Conservation (phyloP, 2,888 invertebrate genomes). For the Venusia cambrica region DNA sequence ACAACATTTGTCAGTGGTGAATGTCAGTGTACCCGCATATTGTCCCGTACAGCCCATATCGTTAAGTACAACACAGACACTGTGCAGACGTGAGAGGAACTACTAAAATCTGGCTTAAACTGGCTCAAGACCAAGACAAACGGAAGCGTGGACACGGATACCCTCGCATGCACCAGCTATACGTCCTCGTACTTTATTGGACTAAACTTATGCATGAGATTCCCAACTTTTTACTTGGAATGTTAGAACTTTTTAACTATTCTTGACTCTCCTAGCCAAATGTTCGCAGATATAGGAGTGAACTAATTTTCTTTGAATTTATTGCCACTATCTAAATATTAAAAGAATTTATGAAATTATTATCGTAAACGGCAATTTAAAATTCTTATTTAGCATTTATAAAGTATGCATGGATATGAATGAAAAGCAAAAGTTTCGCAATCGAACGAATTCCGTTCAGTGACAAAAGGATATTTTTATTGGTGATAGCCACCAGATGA, state of each 20-base stretch:
- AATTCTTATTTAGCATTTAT: no score
- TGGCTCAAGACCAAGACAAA: slow-evolving; percentile 33
- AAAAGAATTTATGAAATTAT: no score
- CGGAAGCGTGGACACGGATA: slow-evolving; percentile 23
- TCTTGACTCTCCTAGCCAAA: slow-evolving; percentile 8
- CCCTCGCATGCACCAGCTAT: slow-evolving; percentile 15
- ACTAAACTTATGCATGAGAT: slow-evolving; percentile 19
- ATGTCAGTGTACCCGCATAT: slow-evolving; percentile 15
- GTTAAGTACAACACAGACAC: slow-evolving; percentile 21
- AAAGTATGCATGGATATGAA: no score
- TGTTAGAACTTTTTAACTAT: slow-evolving; percentile 7
- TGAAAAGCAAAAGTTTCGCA: no score
- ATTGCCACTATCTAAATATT: no score
- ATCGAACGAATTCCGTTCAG: no score
- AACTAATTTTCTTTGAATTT: no score
- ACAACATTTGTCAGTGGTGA: slow-evolving; percentile 12
- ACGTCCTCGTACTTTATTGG: slow-evolving; percentile 21
- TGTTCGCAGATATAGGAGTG: slow-evolving; percentile 1
- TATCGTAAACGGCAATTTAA: no score
- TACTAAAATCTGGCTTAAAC: slow-evolving; percentile 27
- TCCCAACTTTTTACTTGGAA: slow-evolving; percentile 19
- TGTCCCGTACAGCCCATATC: slow-evolving; percentile 17
- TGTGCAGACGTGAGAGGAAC: slow-evolving; percentile 19
- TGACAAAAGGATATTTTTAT: no score
- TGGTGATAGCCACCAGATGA: no score